These are phyloP conservation scores for Tenebrio molitor DNA, from an alignment of 1,140 invertebrate species.

Conservation along the genomic window DNA sequence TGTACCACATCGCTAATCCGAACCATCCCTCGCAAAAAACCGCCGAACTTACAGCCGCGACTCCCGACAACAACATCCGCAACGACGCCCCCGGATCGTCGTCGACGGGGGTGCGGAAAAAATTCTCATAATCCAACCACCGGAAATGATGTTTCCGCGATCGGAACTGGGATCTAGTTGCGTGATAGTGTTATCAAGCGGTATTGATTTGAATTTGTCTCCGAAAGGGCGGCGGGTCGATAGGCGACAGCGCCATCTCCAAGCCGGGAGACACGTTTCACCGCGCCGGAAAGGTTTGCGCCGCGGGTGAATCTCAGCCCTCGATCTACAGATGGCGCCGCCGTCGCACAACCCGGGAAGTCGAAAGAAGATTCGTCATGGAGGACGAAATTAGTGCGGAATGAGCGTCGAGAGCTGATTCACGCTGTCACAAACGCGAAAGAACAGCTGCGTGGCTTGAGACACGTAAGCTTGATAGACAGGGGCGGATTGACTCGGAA, in stretches of 20 bases:
- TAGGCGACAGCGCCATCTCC: conserved; percentile 1
- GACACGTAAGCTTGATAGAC: too few relatives aligned
- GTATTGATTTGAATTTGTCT: conserved; percentile 29
- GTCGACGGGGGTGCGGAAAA: too few relatives aligned
- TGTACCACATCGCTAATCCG: neutral
- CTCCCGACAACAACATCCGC: neutral
- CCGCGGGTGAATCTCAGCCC: too few relatives aligned
- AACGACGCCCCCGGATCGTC: neutral
- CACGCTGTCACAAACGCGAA: neutral
- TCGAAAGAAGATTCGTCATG: too few relatives aligned
- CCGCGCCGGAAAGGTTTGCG: too few relatives aligned
- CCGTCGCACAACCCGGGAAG: too few relatives aligned
- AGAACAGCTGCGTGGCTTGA: conserved; percentile 1
- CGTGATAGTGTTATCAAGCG: conserved; percentile 25
- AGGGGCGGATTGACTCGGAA: too few relatives aligned
- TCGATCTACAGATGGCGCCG: too few relatives aligned
- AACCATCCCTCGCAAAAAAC: conserved; percentile 8
- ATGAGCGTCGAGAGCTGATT: too few relatives aligned
- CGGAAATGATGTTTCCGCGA: conserved; percentile 3
- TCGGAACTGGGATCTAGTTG: conserved; percentile 4
- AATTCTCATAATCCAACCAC: too few relatives aligned
- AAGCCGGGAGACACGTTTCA: too few relatives aligned
- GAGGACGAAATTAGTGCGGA: too few relatives aligned
- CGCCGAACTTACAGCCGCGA: neutral
- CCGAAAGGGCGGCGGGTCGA: conserved; percentile 2